phyloP scores from a whole-genome alignment of 2,888 invertebrate genomes.

The Lydus trimaculatus region DNA sequence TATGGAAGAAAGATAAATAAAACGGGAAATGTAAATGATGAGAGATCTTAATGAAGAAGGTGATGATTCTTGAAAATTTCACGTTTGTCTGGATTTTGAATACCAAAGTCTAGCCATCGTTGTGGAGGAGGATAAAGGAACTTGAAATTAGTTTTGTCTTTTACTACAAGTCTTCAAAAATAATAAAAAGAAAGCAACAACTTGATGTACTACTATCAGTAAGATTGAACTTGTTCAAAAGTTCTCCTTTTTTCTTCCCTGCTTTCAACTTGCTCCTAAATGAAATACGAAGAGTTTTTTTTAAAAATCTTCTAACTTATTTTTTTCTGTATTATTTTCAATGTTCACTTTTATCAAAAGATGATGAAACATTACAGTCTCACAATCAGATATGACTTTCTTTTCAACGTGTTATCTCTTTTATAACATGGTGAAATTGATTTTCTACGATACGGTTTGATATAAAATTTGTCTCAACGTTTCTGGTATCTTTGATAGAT shows the following conservation, averaged over 20 bases:
- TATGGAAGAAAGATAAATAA: neutral
- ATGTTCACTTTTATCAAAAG: neutral
- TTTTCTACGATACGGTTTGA: neutral
- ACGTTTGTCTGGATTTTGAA: neutral
- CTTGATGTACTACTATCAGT: slow-evolving; percentile 3
- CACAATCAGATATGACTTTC: neutral
- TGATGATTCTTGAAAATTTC: neutral
- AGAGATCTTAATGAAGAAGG: neutral
- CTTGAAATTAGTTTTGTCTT: slow-evolving; percentile 6
- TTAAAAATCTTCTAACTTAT: neutral
- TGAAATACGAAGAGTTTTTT: neutral
- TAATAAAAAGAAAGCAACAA: too few relatives aligned
- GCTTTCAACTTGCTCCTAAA: neutral
- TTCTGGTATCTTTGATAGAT: neutral
- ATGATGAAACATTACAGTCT: neutral
- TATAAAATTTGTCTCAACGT: neutral
- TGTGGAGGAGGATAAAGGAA: neutral
- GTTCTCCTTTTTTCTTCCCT: neutral
- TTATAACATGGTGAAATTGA: neutral
- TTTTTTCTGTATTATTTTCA: neutral
- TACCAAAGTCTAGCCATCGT: neutral
- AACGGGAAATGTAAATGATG: neutral
- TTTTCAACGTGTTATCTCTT: neutral
- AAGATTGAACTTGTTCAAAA: neutral
- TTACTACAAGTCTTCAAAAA: neutral